Conservation (phyloP, 2,113 vertebrate genomes). For the Petroica traversi region DNA sequence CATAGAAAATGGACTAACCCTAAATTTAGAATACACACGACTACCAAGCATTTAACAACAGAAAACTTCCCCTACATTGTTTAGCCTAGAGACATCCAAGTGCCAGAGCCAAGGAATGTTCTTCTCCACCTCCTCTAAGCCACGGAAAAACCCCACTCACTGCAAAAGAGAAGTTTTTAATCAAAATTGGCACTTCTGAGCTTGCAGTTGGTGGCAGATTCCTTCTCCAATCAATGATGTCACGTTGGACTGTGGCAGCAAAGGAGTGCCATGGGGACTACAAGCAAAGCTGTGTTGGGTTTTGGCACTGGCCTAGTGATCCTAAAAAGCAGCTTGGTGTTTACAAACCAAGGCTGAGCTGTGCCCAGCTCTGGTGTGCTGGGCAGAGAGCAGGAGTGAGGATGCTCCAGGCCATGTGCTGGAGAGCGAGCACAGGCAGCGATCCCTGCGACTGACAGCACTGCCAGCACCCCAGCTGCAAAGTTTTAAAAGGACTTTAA, state of each 20-base stretch:
- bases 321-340: constrained; percentile 14
- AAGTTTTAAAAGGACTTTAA: background rate
- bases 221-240: background rate
- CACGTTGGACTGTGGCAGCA: background rate
- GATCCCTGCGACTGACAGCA: accelerated
- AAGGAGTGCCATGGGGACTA: background rate
- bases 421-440: background rate
- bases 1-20: background rate
- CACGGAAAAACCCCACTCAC: background rate
- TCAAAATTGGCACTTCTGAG: constrained; percentile 16
- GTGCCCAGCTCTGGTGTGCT: background rate
- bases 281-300: background rate
- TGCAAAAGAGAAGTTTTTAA: background rate
- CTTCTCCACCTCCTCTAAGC: background rate
- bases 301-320: constrained; percentile 1
- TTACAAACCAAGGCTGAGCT: background rate
- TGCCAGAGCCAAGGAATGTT: constrained; percentile 12
- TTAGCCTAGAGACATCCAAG: constrained; percentile 1
- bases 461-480: background rate
- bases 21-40: constrained; percentile 5
- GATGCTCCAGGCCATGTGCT: background rate
- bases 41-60: constrained; percentile 5
- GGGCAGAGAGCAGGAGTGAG: background rate
- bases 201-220: background rate
- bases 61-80: constrained; percentile 1